Conservation (phyloP, 2,797 vertebrate genomes). For the Neosalanx taihuensis region DNA sequence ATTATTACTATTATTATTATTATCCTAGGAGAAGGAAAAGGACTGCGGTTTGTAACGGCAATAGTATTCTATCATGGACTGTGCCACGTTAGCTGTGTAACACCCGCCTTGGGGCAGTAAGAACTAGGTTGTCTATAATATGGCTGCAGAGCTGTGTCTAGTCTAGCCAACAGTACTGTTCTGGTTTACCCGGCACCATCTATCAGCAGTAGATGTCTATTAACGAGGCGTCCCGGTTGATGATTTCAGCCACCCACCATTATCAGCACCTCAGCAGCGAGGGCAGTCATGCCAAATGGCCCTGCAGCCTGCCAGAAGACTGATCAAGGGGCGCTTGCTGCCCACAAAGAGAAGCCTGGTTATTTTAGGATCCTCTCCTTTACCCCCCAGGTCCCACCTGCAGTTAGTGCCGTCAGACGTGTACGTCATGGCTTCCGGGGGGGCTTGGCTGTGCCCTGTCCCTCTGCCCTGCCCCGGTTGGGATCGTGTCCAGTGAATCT, state of each 20-base stretch:
- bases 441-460: not conserved
- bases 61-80: not conserved
- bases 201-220: slow-evolving; percentile 33
- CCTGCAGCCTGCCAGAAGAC: slow-evolving; percentile 31
- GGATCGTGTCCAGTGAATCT: slow-evolving; percentile 8
- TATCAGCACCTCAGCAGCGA: slow-evolving; percentile 41
- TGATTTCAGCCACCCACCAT: slow-evolving; percentile 47
- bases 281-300: slow-evolving; percentile 41
- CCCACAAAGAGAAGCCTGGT: slow-evolving; percentile 23
- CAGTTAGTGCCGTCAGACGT: slow-evolving; percentile 38
- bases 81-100: not conserved
- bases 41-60: slow-evolving; percentile 17
- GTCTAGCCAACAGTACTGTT: slow-evolving; percentile 29
- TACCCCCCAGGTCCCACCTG: slow-evolving; percentile 17
- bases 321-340: slow-evolving; percentile 27
- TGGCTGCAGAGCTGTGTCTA: slow-evolving; percentile 21
- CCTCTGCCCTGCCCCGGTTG: slow-evolving; percentile 13
- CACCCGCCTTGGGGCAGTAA: not conserved
- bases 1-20: too few relatives aligned
- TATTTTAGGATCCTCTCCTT: slow-evolving; percentile 40
- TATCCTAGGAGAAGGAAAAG: slow-evolving; percentile 2
- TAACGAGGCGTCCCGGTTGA: slow-evolving; percentile 39
- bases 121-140: slow-evolving; percentile 25
- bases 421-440: slow-evolving; percentile 34
- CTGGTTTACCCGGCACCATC: slow-evolving; percentile 28